These are phyloP conservation scores for Stylophora pistillata DNA, from an alignment of 64 coral and sea anemone species.

Conservation along the genomic window DNA sequence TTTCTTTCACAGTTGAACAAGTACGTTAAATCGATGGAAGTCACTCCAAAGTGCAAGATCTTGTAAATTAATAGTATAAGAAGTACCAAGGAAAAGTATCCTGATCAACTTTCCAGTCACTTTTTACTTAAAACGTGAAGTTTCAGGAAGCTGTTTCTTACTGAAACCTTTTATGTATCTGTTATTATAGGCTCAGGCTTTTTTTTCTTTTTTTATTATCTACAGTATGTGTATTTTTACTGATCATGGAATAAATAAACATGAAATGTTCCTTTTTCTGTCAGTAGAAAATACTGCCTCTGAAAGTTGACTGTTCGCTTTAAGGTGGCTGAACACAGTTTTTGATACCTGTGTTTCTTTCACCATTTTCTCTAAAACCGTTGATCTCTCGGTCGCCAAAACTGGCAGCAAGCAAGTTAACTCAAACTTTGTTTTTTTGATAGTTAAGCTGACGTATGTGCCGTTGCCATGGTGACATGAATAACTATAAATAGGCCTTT, in stretches of 20 bases:
- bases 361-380: too few species aligned
- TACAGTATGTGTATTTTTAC: slow-evolving; percentile 39
- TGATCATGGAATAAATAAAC: slow-evolving; percentile 10
- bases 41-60: not conserved
- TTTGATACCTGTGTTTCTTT: too few species aligned
- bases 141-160: not conserved
- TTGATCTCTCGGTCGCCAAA: too few species aligned
- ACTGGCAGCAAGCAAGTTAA: too few species aligned
- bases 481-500: too few species aligned
- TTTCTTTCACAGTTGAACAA: slow-evolving; percentile 47
- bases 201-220: slow-evolving; percentile 25
- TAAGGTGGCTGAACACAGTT: too few species aligned
- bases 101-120: not conserved
- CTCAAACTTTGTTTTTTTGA: too few species aligned
- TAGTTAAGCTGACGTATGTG: too few species aligned
- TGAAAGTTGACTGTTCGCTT: too few species aligned
- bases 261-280: not conserved
- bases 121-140: not conserved
- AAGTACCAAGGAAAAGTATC: not conserved
- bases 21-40: slow-evolving; percentile 11
- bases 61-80: not conserved
- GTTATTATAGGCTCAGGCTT: not conserved
- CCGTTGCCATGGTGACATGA: too few species aligned
- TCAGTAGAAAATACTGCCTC: not conserved
- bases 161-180: not conserved